Evolutionary conservation across 2,888 invertebrate genomes (phyloP).

Genomic region (Stenolophus ochropezus): DNA sequence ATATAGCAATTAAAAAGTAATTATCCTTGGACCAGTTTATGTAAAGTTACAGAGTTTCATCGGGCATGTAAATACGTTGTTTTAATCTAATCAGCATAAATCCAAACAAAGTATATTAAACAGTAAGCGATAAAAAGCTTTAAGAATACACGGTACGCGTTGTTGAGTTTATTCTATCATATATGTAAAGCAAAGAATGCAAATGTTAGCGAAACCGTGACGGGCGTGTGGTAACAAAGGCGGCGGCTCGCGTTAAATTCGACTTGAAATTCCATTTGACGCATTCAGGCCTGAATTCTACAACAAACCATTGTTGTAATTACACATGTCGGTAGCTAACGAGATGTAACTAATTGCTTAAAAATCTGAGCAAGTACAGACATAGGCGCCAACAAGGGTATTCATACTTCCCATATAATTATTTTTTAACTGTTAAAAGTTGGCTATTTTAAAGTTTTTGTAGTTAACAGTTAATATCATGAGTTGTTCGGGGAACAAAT

Average conservation of each 20-base stretch:
- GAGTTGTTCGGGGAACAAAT: no score
- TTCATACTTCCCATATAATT: neutral
- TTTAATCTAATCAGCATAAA: conserved; percentile 12
- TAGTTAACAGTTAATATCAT: no score
- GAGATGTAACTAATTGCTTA: conserved; percentile 35
- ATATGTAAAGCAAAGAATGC: neutral
- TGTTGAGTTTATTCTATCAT: neutral
- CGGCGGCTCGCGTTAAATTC: neutral
- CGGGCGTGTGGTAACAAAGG: conserved; percentile 5
- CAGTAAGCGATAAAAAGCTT: neutral
- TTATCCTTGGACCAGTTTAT: neutral
- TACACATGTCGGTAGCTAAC: conserved; percentile 42
- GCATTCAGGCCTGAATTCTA: neutral
- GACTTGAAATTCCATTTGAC: conserved; percentile 19
- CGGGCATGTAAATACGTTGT: neutral
- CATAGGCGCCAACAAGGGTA: neutral
- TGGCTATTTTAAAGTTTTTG: no score
- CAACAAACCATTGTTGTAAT: conserved; percentile 15
- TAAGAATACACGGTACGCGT: neutral
- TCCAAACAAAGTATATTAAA: neutral
- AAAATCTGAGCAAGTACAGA: conserved; percentile 6
- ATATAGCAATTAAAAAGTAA: neutral
- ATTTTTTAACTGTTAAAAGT: no score
- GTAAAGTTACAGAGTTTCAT: conserved; percentile 1
- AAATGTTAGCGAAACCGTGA: neutral